Conservation (phyloP, 2,113 vertebrate genomes). For the Rhagologus leucostigma region DNA sequence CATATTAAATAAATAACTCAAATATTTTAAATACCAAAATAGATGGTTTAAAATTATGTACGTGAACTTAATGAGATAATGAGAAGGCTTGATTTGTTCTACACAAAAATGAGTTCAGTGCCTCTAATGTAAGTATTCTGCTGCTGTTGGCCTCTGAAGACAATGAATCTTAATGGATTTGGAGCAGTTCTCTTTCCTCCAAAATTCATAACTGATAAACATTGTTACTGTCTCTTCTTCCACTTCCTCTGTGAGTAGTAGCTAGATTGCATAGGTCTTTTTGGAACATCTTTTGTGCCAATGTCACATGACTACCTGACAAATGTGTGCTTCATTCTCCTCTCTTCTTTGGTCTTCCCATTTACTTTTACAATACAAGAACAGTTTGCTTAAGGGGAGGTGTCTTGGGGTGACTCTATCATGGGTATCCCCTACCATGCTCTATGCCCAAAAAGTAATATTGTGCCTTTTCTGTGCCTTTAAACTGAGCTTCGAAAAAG, state of each 20-base stretch:
- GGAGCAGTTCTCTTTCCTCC: not conserved
- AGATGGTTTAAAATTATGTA: not conserved
- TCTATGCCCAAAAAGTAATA: too few species aligned
- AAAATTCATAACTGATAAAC: not conserved
- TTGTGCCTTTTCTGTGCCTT: too few species aligned
- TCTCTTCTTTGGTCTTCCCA: not conserved
- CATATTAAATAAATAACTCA: not conserved
- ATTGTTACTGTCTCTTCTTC: not conserved
- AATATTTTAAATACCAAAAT: not conserved
- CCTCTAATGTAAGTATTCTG: not conserved
- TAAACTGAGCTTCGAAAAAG: too few species aligned
- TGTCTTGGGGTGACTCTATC: too few species aligned
- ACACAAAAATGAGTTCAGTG: not conserved
- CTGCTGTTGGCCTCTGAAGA: not conserved
- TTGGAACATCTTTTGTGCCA: not conserved
- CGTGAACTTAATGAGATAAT: not conserved
- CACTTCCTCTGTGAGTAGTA: not conserved
- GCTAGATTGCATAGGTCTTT: not conserved
- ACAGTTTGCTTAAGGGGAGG: not conserved
- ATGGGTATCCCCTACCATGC: too few species aligned
- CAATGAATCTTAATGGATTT: not conserved
- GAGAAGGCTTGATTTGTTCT: not conserved
- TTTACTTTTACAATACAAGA: not conserved
- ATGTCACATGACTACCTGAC: fast-evolving
- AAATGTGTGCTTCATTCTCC: not conserved